Evolutionary conservation across 2,797 vertebrate genomes (phyloP).

Genomic region (Danio choprae): DNA sequence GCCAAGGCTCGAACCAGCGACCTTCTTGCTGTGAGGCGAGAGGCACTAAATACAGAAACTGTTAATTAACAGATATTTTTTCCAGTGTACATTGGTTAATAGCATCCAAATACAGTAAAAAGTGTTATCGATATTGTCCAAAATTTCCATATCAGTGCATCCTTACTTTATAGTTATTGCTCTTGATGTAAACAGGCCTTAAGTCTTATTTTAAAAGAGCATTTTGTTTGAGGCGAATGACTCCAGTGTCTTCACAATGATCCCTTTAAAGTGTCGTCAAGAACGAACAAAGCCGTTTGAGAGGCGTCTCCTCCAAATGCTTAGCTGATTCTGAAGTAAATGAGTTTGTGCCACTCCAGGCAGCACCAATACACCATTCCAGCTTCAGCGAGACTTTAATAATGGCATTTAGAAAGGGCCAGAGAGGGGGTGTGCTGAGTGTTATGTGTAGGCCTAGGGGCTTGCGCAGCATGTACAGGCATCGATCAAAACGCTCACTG

Average conservation of each 20-base stretch:
- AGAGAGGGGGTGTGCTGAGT: slow-evolving; percentile 43
- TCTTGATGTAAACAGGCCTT: too few relatives aligned
- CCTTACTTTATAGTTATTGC: too few relatives aligned
- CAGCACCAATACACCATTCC: slow-evolving; percentile 35
- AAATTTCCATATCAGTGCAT: too few relatives aligned
- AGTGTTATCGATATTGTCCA: too few relatives aligned
- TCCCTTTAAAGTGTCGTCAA: neutral
- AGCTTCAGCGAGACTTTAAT: slow-evolving; percentile 31
- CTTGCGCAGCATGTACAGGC: slow-evolving; percentile 37
- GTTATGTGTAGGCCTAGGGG: slow-evolving; percentile 53
- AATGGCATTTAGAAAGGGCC: slow-evolving; percentile 47
- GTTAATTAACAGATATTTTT: too few relatives aligned
- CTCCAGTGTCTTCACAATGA: neutral
- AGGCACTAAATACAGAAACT: too few relatives aligned
- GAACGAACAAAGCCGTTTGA: neutral
- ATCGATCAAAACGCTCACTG: slow-evolving; percentile 53
- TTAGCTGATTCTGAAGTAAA: slow-evolving; percentile 15
- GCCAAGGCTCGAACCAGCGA: too few relatives aligned
- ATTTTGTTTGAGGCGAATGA: neutral
- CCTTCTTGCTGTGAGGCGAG: too few relatives aligned
- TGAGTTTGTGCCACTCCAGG: slow-evolving; percentile 18
- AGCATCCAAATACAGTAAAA: too few relatives aligned
- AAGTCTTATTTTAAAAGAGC: too few relatives aligned
- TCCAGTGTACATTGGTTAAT: too few relatives aligned
- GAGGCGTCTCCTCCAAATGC: neutral